Base-by-base conservation (phyloP, 37 sponge, comb jelly and placozoan species). In the Cliona cf. orientalis region DNA sequence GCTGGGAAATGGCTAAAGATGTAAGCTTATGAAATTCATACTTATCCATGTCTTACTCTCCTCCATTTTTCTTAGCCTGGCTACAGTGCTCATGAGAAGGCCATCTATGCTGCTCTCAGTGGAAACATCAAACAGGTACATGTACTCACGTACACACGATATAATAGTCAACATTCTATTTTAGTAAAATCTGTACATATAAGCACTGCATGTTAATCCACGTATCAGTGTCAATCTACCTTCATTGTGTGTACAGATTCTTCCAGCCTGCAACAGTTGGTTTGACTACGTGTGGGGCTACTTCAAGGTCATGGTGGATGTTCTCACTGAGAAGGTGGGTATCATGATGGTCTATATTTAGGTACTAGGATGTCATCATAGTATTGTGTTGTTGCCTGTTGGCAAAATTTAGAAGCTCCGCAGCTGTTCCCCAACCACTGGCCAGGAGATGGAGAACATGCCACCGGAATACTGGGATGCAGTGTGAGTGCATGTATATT, bases 271-370 rank as follows among this genome's bases (percentile, higher is more conserved):
- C 45, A 33, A 60, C 57, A 68, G 80, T 38, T 99, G 95, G 93
- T 45, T 75, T 76, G 99, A 99, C 71, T 86, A 85, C 62, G 76
- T 97, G 40, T 99, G 99, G 99, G 99, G 92, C 23, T 89, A 91
- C 57, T 90, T 87, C 65, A 99, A 90, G 66, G 89, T 86, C 21
- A 82, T 93, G 79, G 75, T 99, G 67, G 99, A 99, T 65, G 91
- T 93, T 39, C 64, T 58, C 7, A 85, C 87, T 11, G 99, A 99
- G 71, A 69, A 92, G 88, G 92, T 87, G 56, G 25, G 79, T 53
- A 71, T 9, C n/a, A n/a, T n/a, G n/a, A n/a, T n/a, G n/a, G n/a
- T n/a, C n/a, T n/a, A n/a, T n/a, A n/a, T n/a, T n/a, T n/a, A n/a
- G n/a, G n/a, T n/a, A n/a, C n/a, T n/a, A n/a, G n/a, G n/a, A n/a